Conservation (phyloP, 2,888 invertebrate genomes). For the Brenthis hecate region DNA sequence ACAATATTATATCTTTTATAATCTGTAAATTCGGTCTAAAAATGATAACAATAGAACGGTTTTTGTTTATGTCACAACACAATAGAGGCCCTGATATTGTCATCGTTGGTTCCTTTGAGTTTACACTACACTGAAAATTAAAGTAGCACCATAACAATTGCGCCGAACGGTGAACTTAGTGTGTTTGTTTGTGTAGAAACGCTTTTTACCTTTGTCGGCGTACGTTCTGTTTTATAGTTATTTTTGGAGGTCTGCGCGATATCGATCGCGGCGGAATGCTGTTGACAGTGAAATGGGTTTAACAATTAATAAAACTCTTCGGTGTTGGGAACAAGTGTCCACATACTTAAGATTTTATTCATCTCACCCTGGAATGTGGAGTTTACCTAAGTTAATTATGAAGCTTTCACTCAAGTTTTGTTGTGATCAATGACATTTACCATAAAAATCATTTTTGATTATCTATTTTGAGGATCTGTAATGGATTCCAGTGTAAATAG, state of each 20-base stretch:
- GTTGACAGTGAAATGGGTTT: slow-evolving; percentile 80
- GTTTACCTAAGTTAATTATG: slow-evolving; percentile 27
- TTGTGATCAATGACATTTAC: not conserved
- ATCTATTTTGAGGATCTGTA: slow-evolving; percentile 45
- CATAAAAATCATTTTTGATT: slow-evolving; percentile 50
- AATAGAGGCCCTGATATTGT: slow-evolving; percentile 66
- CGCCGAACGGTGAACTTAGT: slow-evolving; percentile 65
- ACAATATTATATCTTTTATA: slow-evolving; percentile 58
- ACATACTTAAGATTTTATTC: slow-evolving; percentile 57
- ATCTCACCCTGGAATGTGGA: slow-evolving; percentile 35
- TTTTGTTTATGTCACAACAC: slow-evolving; percentile 65
- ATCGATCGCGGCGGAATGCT: slow-evolving; percentile 72
- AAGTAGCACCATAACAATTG: slow-evolving; percentile 73
- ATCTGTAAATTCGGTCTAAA: slow-evolving; percentile 56
- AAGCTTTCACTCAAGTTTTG: slow-evolving; percentile 18
- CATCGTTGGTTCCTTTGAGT: slow-evolving; percentile 72
- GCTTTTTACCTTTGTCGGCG: slow-evolving; percentile 74
- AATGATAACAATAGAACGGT: slow-evolving; percentile 62
- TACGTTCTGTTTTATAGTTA: slow-evolving; percentile 59
- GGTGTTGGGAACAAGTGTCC: slow-evolving; percentile 56
- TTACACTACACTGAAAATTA: slow-evolving; percentile 80
- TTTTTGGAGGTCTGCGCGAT: slow-evolving; percentile 64
- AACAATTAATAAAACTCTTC: slow-evolving; percentile 79
- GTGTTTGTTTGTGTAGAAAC: slow-evolving; percentile 57
- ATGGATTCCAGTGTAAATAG: slow-evolving; percentile 74